Conservation (phyloP, 2,888 invertebrate species). For the Cephus pulcher region DNA sequence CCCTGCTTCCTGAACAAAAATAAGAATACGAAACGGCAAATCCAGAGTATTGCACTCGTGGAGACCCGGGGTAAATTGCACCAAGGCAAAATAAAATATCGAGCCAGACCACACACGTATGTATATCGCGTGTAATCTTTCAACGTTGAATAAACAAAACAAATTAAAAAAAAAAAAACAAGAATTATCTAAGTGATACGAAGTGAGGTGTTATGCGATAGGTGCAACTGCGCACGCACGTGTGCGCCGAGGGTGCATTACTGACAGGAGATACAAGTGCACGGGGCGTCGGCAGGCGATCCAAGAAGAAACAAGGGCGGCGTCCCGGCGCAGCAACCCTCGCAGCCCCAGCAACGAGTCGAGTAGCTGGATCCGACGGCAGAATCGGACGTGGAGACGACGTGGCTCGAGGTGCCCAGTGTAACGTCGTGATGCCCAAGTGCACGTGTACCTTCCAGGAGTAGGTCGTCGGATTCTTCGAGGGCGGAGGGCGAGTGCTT, state of each 20-base stretch:
- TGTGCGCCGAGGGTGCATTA: slow-evolving; percentile 23
- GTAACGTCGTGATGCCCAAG: neutral
- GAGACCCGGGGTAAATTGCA: neutral
- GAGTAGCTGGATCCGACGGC: slow-evolving; percentile 14
- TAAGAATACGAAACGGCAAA: neutral
- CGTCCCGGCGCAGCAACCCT: slow-evolving; percentile 36
- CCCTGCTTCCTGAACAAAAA: neutral
- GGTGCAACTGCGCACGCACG: neutral
- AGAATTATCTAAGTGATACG: neutral
- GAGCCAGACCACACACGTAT: neutral
- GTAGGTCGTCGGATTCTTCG: slow-evolving; percentile 6
- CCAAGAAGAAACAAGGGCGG: slow-evolving; percentile 59
- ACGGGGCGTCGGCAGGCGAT: slow-evolving; percentile 52
- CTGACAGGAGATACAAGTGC: slow-evolving; percentile 56
- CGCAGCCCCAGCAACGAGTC: slow-evolving; percentile 52
- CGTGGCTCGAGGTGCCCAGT: slow-evolving; percentile 21
- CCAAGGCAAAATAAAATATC: neutral
- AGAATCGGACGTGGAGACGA: neutral
- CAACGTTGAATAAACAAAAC: neutral
- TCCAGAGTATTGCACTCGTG: neutral
- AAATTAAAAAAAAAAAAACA: neutral
- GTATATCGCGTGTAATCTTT: neutral
- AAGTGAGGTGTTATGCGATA: neutral
- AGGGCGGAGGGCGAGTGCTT: slow-evolving; percentile 13
- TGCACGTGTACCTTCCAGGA: slow-evolving; percentile 2